phyloP scores from a whole-genome alignment of 2,888 invertebrate genomes.

The Gymnoscelis rufifasciata region DNA sequence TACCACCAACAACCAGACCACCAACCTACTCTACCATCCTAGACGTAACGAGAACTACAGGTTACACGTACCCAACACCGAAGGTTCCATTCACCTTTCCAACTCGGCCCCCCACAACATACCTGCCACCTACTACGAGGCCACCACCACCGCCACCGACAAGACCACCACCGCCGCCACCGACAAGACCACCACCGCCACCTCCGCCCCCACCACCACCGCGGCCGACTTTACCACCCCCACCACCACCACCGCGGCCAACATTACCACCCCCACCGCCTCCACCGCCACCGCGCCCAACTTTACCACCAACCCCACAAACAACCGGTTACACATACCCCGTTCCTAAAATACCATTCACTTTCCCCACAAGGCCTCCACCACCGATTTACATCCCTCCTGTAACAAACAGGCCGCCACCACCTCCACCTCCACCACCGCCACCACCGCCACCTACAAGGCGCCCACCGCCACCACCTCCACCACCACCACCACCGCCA shows the following conservation, averaged over 20 bases:
- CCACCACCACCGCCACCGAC: too few species aligned
- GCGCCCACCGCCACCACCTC: slow-evolving; percentile 24
- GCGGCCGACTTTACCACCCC: slow-evolving; percentile 29
- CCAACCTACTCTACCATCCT: slow-evolving; percentile 34
- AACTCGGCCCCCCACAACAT: slow-evolving; percentile 28
- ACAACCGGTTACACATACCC: too few species aligned
- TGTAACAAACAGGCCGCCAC: slow-evolving; percentile 20
- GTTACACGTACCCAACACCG: slow-evolving; percentile 50
- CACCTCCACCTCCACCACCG: too few species aligned
- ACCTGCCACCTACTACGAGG: slow-evolving; percentile 13
- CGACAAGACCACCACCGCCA: too few species aligned
- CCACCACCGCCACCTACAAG: not conserved
- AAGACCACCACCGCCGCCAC: too few species aligned
- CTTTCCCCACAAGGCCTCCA: slow-evolving; percentile 14
- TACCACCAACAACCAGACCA: slow-evolving; percentile 28
- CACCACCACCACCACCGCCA: slow-evolving; percentile 24
- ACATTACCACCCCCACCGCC: not conserved
- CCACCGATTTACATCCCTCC: slow-evolving; percentile 21
- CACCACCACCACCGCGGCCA: slow-evolving; percentile 24
- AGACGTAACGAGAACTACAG: slow-evolving; percentile 41
- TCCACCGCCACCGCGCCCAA: not conserved
- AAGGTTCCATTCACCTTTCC: slow-evolving; percentile 47
- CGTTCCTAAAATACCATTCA: too few species aligned
- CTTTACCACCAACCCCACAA: not conserved
- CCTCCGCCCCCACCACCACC: slow-evolving; percentile 1